phyloP scores from a whole-genome alignment of 92 coral and sea anemone species.

The Epizoanthus rinbou region DNA sequence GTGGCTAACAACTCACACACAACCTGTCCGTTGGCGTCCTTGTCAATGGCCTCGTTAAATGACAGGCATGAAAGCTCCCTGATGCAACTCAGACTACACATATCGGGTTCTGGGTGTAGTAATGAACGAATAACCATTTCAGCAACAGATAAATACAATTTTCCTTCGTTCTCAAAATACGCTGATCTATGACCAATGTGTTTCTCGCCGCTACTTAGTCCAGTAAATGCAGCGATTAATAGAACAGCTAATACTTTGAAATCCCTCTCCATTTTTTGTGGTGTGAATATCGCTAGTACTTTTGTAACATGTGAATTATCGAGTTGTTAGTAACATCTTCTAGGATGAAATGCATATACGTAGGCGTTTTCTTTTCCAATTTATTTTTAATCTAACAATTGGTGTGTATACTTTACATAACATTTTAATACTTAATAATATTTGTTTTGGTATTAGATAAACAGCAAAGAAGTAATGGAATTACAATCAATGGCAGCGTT shows the following conservation, averaged over 20 bases:
- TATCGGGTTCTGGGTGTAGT: neutral
- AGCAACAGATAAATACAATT: neutral
- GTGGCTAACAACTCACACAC: constrained; percentile 1
- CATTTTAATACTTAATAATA: too few species aligned
- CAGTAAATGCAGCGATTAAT: neutral
- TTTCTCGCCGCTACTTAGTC: neutral
- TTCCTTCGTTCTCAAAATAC: neutral
- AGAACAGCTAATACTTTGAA: neutral
- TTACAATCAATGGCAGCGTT: too few species aligned
- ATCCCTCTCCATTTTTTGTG: too few species aligned
- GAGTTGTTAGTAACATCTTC: too few species aligned
- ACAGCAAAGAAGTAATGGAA: too few species aligned
- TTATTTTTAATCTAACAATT: too few species aligned
- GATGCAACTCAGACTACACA: neutral
- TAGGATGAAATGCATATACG: too few species aligned
- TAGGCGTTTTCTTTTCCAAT: too few species aligned
- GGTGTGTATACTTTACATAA: too few species aligned
- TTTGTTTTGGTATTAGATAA: too few species aligned
- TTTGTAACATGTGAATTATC: too few species aligned
- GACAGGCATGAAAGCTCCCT: neutral
- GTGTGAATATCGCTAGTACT: too few species aligned
- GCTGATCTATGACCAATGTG: neutral
- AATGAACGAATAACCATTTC: neutral
- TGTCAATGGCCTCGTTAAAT: neutral
- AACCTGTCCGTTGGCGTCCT: neutral